phyloP scores from a whole-genome alignment of 2,113 vertebrate genomes.

The Mobula hypostoma region DNA sequence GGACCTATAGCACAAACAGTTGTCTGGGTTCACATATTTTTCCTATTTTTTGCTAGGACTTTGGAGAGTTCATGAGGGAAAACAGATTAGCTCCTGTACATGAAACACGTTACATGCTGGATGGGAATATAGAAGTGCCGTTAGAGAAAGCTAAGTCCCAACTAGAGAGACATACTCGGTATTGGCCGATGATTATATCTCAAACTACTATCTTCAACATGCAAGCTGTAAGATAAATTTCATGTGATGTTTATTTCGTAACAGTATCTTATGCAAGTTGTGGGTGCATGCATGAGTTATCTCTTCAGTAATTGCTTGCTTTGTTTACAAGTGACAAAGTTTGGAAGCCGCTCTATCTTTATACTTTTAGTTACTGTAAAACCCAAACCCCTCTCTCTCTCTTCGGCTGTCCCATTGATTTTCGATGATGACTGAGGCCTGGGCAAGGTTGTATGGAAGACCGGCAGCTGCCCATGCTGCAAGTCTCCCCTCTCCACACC shows the following conservation, averaged over 20 bases:
- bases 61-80: conserved; percentile 99
- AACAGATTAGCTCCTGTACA: conserved; percentile 88
- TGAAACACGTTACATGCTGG: conserved; percentile 68
- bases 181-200: conserved; percentile 99
- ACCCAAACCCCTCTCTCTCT: too few species aligned
- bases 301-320: neutral
- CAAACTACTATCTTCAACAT: conserved; percentile 99
- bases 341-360: neutral
- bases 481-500: too few species aligned
- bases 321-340: neutral
- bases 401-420: too few species aligned
- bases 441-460: too few species aligned
- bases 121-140: conserved; percentile 73
- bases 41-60: conserved; percentile 78
- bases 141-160: conserved; percentile 84
- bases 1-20: neutral
- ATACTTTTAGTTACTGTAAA: neutral
- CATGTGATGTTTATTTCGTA: neutral
- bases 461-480: too few species aligned
- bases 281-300: neutral
- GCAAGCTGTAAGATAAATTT: conserved; percentile 72
- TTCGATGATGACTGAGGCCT: too few species aligned
- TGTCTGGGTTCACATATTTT: neutral
- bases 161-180: conserved; percentile 90
- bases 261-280: neutral